phyloP scores from a whole-genome alignment of 2,888 invertebrate genomes.

The Ormyrus nitidulus region DNA sequence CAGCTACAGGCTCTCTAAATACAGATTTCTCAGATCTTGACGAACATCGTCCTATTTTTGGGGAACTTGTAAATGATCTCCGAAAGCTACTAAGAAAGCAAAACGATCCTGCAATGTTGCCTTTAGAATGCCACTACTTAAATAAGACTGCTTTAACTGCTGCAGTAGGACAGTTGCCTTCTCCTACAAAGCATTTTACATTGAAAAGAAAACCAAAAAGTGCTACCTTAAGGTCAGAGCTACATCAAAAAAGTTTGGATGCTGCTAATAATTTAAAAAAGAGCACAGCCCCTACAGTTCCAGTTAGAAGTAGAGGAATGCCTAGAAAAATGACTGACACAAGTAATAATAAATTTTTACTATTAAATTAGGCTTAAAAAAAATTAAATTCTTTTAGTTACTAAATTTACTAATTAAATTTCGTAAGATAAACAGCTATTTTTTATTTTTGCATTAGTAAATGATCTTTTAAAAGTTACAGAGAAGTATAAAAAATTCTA shows the following conservation, averaged over 20 bases:
- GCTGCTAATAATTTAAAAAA: conserved; percentile 93
- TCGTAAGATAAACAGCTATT: no score
- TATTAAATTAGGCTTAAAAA: neutral
- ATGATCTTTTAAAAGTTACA: no score
- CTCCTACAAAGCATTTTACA: conserved; percentile 93
- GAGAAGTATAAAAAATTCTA: no score
- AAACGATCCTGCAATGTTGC: conserved; percentile 90
- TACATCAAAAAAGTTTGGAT: conserved; percentile 93
- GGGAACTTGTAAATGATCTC: conserved; percentile 91
- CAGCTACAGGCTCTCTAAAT: conserved; percentile 91
- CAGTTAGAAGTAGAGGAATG: conserved; percentile 81
- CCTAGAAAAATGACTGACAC: conserved; percentile 98
- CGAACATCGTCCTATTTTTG: conserved; percentile 92
- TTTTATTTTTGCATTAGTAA: no score
- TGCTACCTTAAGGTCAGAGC: conserved; percentile 90
- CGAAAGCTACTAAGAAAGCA: conserved; percentile 89
- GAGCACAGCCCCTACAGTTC: conserved; percentile 90
- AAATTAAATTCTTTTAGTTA: neutral
- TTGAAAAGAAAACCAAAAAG: conserved; percentile 96
- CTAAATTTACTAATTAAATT: neutral
- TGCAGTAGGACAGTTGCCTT: conserved; percentile 89
- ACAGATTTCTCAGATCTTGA: conserved; percentile 92
- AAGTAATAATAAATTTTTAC: conserved; percentile 76
- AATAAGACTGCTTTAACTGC: conserved; percentile 94
- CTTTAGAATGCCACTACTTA: conserved; percentile 96